Evolutionary conservation across 2,797 vertebrate genomes (phyloP).

Genomic region (Alauda arvensis): DNA sequence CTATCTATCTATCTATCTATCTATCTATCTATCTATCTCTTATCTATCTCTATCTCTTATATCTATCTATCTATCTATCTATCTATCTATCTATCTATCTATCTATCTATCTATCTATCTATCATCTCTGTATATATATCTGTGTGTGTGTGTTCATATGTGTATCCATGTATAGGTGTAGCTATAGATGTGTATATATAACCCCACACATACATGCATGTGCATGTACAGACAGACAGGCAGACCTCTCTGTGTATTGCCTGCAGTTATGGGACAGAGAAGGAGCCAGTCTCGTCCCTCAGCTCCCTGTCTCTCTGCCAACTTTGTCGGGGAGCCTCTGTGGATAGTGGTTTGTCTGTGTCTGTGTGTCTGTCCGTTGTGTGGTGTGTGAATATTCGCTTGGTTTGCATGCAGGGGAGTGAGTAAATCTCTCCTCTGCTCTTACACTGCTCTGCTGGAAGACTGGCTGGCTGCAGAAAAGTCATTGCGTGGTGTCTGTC

Average conservation of each 20-base stretch:
- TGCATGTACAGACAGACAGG: background rate
- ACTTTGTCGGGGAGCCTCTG: conserved; percentile 43
- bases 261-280: background rate
- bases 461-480: conserved; percentile 48
- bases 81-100: too few relatives aligned
- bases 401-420: background rate
- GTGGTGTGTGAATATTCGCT: background rate
- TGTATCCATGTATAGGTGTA: background rate
- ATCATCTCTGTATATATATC: too few relatives aligned
- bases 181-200: background rate
- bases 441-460: conserved; percentile 13
- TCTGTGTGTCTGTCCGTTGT: background rate
- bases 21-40: too few relatives aligned
- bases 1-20: too few relatives aligned
- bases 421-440: conserved; percentile 21
- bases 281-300: background rate
- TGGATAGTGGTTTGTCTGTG: background rate
- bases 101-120: too few relatives aligned
- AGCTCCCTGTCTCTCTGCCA: conserved; percentile 1
- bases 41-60: too few relatives aligned
- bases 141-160: background rate
- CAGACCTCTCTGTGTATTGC: background rate
- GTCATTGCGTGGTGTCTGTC: conserved; percentile 40
- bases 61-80: too few relatives aligned
- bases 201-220: background rate